Evolutionary conservation across 2,797 vertebrate species (phyloP).

Genomic region (Tragelaphus oryx): DNA sequence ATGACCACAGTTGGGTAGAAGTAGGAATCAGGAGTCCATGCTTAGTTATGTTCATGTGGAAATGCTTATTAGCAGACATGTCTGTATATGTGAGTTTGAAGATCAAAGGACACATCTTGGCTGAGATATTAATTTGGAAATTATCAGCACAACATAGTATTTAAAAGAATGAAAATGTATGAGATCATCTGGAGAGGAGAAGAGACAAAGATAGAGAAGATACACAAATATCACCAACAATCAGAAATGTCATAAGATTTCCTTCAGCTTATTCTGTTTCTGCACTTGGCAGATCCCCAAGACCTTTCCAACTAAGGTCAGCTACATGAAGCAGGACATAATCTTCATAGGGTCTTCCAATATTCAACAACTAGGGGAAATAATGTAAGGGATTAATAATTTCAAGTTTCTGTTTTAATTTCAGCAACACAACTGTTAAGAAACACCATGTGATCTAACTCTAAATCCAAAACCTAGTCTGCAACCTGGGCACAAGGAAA

Average conservation of each 20-base stretch:
- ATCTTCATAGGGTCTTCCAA: not conserved
- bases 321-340: not conserved
- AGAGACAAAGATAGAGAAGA: not conserved
- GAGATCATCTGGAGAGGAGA: not conserved
- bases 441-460: not conserved
- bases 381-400: not conserved
- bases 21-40: not conserved
- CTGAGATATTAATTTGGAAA: not conserved
- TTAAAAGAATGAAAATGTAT: not conserved
- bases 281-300: not conserved
- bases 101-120: not conserved
- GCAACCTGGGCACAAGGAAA: not conserved
- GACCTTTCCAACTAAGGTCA: not conserved
- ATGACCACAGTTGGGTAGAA: not conserved
- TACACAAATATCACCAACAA: not conserved
- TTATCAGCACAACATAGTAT: not conserved
- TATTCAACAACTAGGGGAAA: not conserved
- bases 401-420: not conserved
- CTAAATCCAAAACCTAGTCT: not conserved
- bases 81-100: not conserved
- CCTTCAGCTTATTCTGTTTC: not conserved
- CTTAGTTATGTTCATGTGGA: not conserved
- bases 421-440: not conserved
- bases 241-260: not conserved
- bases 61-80: not conserved